Base-by-base conservation (phyloP, 1,140 invertebrate genomes). In the Oedothorax gibbosus region DNA sequence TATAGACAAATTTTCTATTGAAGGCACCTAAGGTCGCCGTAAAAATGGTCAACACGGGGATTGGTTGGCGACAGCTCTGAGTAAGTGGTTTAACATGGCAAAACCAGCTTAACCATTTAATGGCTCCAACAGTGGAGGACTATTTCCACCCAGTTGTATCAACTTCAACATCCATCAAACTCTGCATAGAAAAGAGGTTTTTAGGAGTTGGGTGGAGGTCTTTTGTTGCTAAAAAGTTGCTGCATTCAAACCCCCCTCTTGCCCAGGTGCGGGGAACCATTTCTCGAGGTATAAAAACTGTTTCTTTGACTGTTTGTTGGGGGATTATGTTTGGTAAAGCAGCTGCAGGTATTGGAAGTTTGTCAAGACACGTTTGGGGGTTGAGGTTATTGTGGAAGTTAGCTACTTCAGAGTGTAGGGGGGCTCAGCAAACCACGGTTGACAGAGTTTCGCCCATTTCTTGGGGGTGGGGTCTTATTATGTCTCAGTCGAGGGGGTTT, bases 91-190 rank as follows among this genome's bases (percentile, higher is more conserved):
- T 73, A 82, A 82, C 80, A 82, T 10, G 68, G 56, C 57, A 49
- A 79, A 82, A 82, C 68, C 68, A 72, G 80, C 72, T 82, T 73
- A 82, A 35, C 69, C 78, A 81, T 81, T 81, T 81, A 81, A 81
- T 81, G 65, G 66, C 35, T 18, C 77, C 53, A 53, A 71, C 8
- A 9, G 14, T 9, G 50, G 49, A 18, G 15, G 50, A 15, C 50
- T 51, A 53, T 15, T 18, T 20, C 14, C 18, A 11, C 12, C 18
- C 35, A 51, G 50, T 66, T 68, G 64, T 57, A 69, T 80, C 53
- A 60, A 69, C 53, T 80, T 57, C 50, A 50, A 80, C 53, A 80
- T 69, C 21, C 53, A 60, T 71, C 65, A 73, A 7, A 73, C n/a
- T 73, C 53, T 73, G n/a, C 64, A 66, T n/a, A 21, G n/a, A 66